Conservation (phyloP, 2,888 invertebrate species). For the Artemia sinica region DNA sequence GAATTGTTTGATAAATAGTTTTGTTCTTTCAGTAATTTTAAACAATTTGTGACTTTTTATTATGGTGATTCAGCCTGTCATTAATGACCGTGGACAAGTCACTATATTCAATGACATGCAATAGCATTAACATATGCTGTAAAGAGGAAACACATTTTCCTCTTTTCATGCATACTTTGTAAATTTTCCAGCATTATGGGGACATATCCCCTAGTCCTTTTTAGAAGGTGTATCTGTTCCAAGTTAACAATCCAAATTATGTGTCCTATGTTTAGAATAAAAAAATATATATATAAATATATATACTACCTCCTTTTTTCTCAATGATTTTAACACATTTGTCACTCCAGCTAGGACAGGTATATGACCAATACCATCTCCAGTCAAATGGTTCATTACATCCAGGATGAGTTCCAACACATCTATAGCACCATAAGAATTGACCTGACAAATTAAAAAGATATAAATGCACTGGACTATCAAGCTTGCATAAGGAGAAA, state of each 20-base stretch:
- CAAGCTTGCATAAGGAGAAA: too few species aligned
- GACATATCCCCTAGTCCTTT: slow-evolving; percentile 3
- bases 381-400: slow-evolving; percentile 70
- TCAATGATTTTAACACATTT: slow-evolving; percentile 78
- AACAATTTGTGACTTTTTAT: too few species aligned
- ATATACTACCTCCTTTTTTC: slow-evolving; percentile 50
- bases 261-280: neutral
- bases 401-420: slow-evolving; percentile 72
- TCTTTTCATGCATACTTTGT: neutral
- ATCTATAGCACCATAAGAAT: slow-evolving; percentile 63
- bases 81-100: too few species aligned
- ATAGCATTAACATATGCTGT: too few species aligned
- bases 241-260: slow-evolving; percentile 4
- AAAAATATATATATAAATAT: slow-evolving; percentile 15
- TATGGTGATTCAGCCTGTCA: too few species aligned
- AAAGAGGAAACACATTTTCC: too few species aligned
- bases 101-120: too few species aligned
- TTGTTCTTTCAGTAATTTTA: too few species aligned
- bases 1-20: too few species aligned
- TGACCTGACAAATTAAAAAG: slow-evolving; percentile 13
- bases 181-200: neutral
- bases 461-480: too few species aligned
- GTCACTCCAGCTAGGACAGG: slow-evolving; percentile 64
- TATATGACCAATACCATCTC: slow-evolving; percentile 55
- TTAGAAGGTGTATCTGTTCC: neutral